Percentiles rank a stretch among this genome's conserved stretches.
Conservation (phyloP, 2,797 vertebrate species). For the Ispidina lecontei region DNA sequence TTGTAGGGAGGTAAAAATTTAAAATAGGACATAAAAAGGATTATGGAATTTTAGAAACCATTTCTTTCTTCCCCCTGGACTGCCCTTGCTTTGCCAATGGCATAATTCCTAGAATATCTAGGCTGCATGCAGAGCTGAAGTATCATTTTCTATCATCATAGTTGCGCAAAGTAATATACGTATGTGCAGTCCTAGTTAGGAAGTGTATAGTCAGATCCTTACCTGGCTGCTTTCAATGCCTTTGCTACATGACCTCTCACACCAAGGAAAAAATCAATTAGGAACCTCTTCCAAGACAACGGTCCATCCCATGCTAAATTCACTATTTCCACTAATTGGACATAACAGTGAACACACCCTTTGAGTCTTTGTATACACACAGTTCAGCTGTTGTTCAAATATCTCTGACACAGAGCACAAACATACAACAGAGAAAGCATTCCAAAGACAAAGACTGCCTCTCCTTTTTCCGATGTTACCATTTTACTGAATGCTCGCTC, state of each 20-base stretch:
- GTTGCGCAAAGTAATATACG: neutral
- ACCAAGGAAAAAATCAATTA: neutral
- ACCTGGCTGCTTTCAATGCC: neutral
- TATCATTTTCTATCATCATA: slow-evolving; percentile 7
- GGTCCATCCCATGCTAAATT: neutral
- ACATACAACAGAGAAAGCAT: neutral
- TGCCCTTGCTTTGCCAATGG: neutral
- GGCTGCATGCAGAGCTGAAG: neutral
- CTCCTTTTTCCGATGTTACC: neutral
- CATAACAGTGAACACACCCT: neutral
- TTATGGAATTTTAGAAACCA: slow-evolving; percentile 41
- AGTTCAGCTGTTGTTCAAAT: neutral
- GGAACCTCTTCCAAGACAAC: neutral
- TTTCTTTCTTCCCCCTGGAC: neutral
- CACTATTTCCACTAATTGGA: neutral
- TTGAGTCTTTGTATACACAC: neutral
- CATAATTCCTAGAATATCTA: slow-evolving; percentile 9
- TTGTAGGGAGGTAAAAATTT: neutral
- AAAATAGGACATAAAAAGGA: neutral
- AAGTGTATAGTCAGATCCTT: neutral
- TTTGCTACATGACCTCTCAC: neutral
- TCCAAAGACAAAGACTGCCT: neutral
- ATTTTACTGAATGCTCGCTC: neutral
- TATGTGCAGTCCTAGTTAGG: neutral
- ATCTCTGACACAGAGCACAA: neutral